These are phyloP conservation scores for Acleris laterana DNA, from an alignment of 2,888 invertebrate genomes.

Conservation along the genomic window DNA sequence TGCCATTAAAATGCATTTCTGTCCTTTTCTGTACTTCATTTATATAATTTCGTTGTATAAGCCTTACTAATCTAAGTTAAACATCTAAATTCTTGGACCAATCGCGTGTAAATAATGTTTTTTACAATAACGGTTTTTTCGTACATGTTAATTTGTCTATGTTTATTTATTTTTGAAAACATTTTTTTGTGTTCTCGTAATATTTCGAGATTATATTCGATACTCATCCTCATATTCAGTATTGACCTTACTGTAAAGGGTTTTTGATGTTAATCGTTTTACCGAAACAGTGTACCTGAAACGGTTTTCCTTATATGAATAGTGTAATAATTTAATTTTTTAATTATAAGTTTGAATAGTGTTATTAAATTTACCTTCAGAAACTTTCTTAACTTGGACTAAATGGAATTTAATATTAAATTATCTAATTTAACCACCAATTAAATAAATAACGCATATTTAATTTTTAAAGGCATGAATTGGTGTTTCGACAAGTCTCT, in stretches of 20 bases:
- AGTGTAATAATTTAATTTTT: conserved; percentile 37
- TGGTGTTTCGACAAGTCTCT: too few relatives aligned
- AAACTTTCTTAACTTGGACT: background rate
- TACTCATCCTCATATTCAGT: conserved; percentile 24
- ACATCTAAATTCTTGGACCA: too few relatives aligned
- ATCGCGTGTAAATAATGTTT: too few relatives aligned
- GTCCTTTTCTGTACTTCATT: too few relatives aligned
- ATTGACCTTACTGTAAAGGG: conserved; percentile 6
- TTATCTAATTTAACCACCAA: too few relatives aligned
- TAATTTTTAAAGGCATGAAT: too few relatives aligned
- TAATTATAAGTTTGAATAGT: conserved; percentile 23
- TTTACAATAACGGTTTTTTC: too few relatives aligned
- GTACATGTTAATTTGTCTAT: background rate
- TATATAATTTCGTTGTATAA: too few relatives aligned
- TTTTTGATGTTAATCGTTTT: conserved; percentile 31
- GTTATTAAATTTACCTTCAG: background rate
- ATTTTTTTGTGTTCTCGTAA: background rate
- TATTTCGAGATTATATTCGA: conserved; percentile 7
- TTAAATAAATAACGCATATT: too few relatives aligned
- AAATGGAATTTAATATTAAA: background rate
- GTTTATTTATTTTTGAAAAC: background rate
- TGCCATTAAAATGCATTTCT: too few relatives aligned
- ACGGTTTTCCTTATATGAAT: conserved; percentile 42
- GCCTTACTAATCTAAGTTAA: too few relatives aligned
- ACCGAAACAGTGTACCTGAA: conserved; percentile 51